A percentile compares a stretch with the other conserved stretches of the same genome.
Conservation (phyloP, 2,888 invertebrate species). For the Hirtodrosophila trivittata region DNA sequence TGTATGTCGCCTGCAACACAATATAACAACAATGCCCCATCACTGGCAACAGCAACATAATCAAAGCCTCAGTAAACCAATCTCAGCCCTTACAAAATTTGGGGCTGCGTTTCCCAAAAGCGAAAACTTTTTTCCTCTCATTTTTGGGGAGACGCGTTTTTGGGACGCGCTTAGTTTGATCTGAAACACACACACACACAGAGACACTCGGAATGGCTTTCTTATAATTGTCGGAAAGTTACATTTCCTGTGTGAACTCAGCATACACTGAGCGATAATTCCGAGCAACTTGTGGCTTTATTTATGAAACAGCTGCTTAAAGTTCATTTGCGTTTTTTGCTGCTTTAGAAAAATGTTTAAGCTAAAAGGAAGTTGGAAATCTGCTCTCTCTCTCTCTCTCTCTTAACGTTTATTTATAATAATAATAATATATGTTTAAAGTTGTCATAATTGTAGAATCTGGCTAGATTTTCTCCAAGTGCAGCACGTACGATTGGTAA, state of each 20-base stretch:
- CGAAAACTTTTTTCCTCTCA: too few species aligned
- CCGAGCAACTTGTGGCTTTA: too few species aligned
- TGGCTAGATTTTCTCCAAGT: conserved; percentile 33
- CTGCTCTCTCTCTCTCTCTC: too few species aligned
- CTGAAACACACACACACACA: conserved; percentile 36
- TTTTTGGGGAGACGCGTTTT: too few species aligned
- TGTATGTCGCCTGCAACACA: conserved; percentile 38
- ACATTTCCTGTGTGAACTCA: conserved; percentile 41
- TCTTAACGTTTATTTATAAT: too few species aligned
- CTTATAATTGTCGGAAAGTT: conserved; percentile 52
- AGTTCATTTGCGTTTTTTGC: too few species aligned
- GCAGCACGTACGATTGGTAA: conserved; percentile 50
- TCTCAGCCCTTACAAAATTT: conserved; percentile 28
- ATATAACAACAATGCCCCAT: too few species aligned
- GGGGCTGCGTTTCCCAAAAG: conserved; percentile 29
- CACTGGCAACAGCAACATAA: conserved; percentile 30
- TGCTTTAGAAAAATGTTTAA: too few species aligned
- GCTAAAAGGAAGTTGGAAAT: too few species aligned
- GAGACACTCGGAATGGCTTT: conserved; percentile 11
- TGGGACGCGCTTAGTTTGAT: conserved; percentile 29
- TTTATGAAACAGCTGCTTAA: too few species aligned
- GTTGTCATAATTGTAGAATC: background rate
- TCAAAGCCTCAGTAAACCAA: conserved; percentile 48
- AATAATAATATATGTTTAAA: too few species aligned
- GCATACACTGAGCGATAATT: conserved; percentile 40